A percentile compares a stretch with the other conserved stretches of the same genome.
phyloP scores from a whole-genome alignment of 2,888 invertebrate species.

The Sesia apiformis region DNA sequence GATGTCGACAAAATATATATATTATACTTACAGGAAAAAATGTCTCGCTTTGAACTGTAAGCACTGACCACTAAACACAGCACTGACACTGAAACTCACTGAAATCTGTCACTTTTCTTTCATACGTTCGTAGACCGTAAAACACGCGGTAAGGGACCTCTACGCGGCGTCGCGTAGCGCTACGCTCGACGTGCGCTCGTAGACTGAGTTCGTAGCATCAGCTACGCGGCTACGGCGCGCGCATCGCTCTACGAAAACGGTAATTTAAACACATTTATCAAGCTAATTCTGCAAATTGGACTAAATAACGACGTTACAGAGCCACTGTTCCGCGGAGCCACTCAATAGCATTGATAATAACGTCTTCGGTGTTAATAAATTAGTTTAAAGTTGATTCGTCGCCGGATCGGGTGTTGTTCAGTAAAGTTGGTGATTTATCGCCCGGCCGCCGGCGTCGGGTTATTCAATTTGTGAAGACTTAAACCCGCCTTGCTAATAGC shows the following conservation, averaged over 20 bases:
- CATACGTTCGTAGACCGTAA: not conserved
- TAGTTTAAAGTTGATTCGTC: slow-evolving; percentile 39
- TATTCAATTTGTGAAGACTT: slow-evolving; percentile 24
- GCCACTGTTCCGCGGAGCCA: slow-evolving; percentile 27
- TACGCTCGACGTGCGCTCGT: slow-evolving; percentile 15
- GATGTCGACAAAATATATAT: slow-evolving; percentile 2
- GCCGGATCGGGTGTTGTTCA: slow-evolving; percentile 3
- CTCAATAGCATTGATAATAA: slow-evolving; percentile 45
- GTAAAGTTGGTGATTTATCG: slow-evolving; percentile 21
- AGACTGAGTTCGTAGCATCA: slow-evolving; percentile 40
- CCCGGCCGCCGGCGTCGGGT: slow-evolving; percentile 19
- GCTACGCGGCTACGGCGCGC: slow-evolving; percentile 56
- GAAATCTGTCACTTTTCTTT: not conserved
- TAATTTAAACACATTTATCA: slow-evolving; percentile 70
- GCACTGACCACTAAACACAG: slow-evolving; percentile 10
- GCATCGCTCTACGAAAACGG: slow-evolving; percentile 56
- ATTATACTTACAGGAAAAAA: not conserved
- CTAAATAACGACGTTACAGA: slow-evolving; percentile 63
- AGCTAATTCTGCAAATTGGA: slow-evolving; percentile 68
- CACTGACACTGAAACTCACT: not conserved
- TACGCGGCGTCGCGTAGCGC: slow-evolving; percentile 20
- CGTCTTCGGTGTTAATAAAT: slow-evolving; percentile 47
- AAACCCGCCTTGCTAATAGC: slow-evolving; percentile 11
- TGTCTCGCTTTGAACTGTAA: not conserved
- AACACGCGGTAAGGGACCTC: not conserved